These are phyloP conservation scores for Oostethus manadensis DNA, from an alignment of 2,113 vertebrate species.

Conservation along the genomic window DNA sequence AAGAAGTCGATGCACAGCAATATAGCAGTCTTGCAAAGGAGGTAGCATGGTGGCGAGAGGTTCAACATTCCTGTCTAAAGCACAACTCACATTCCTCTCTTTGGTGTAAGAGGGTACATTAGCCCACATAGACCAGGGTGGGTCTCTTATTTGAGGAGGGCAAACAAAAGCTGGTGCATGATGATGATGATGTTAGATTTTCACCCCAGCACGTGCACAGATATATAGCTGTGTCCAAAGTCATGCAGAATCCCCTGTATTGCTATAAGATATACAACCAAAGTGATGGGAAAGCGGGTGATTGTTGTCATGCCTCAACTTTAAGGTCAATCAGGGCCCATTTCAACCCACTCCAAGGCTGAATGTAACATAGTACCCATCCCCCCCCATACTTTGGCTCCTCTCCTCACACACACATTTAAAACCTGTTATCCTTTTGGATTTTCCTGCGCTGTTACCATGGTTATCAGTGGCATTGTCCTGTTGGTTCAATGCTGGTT, in stretches of 20 bases:
- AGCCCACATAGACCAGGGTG: slow-evolving; percentile 43
- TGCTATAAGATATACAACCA: slow-evolving; percentile 10
- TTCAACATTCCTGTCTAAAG: slow-evolving; percentile 52
- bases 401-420: slow-evolving; percentile 35
- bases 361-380: slow-evolving; percentile 38
- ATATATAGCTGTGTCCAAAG: slow-evolving; percentile 28
- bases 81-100: slow-evolving; percentile 54
- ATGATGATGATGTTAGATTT: neutral
- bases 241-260: slow-evolving; percentile 52
- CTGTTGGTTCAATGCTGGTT: slow-evolving; percentile 43
- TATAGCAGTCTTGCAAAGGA: slow-evolving; percentile 6
- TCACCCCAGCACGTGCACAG: slow-evolving; percentile 29
- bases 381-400: slow-evolving; percentile 37
- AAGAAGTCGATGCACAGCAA: neutral
- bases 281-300: neutral
- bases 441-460: slow-evolving; percentile 60
- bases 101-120: slow-evolving; percentile 44
- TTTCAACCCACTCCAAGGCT: slow-evolving; percentile 26
- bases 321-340: slow-evolving; percentile 16
- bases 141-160: slow-evolving; percentile 31
- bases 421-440: slow-evolving; percentile 43
- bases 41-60: slow-evolving; percentile 39
- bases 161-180: slow-evolving; percentile 8
- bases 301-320: slow-evolving; percentile 5
- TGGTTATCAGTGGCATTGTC: slow-evolving; percentile 57